Conservation (phyloP, 2,888 invertebrate species). For the Heliconius hortense region DNA sequence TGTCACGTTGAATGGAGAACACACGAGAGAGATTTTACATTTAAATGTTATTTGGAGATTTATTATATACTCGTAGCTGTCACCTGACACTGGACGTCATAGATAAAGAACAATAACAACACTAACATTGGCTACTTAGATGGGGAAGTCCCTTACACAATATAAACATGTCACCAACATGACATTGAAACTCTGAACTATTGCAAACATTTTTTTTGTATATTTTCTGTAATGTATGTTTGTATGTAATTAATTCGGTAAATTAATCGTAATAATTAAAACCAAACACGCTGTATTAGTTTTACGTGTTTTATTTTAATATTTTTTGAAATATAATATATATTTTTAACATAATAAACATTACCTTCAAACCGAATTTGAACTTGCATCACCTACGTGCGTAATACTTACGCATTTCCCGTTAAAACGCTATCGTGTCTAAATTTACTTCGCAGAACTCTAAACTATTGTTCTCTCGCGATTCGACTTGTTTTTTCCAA, state of each 20-base stretch:
- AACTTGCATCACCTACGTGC: neutral
- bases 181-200: neutral
- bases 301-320: neutral
- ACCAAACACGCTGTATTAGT: neutral
- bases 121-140: neutral
- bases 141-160: neutral
- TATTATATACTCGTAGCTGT: neutral
- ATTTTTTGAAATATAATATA: neutral
- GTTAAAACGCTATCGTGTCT: slow-evolving; percentile 9
- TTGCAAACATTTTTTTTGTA: neutral
- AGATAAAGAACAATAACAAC: too few relatives aligned
- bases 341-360: neutral
- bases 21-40: too few relatives aligned
- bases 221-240: neutral
- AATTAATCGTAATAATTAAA: too few relatives aligned
- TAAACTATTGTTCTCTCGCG: slow-evolving; percentile 19
- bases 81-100: too few relatives aligned
- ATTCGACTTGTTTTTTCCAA: slow-evolving; percentile 11
- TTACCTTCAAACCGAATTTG: slow-evolving; percentile 1
- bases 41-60: neutral
- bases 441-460: slow-evolving; percentile 13
- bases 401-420: slow-evolving; percentile 13
- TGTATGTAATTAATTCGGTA: neutral
- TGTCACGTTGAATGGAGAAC: too few relatives aligned
- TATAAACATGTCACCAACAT: neutral